phyloP scores from a whole-genome alignment of 2,113 vertebrate genomes.

The Crotalus helleri region DNA sequence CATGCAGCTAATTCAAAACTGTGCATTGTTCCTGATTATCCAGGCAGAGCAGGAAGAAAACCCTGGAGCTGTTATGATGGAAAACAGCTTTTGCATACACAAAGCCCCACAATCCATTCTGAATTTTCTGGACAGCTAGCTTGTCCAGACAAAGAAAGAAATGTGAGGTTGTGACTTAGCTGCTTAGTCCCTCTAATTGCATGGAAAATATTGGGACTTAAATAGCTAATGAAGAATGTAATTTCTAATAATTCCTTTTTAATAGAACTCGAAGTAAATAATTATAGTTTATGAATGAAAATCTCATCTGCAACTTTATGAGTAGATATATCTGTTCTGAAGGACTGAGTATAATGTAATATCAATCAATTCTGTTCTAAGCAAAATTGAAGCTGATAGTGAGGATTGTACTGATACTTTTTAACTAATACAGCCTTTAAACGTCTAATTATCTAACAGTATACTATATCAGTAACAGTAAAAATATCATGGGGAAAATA shows the following conservation, averaged over 20 bases:
- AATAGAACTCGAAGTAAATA: not conserved
- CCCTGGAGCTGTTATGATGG: not conserved
- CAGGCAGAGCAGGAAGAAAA: not conserved
- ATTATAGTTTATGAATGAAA: not conserved
- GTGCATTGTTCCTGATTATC: not conserved
- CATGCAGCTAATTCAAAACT: not conserved
- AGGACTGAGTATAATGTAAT: not conserved
- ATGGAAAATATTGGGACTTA: not conserved
- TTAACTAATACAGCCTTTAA: not conserved
- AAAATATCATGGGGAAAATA: not conserved
- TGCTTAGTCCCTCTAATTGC: not conserved
- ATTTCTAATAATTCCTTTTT: not conserved
- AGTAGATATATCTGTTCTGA: not conserved
- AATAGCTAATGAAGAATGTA: not conserved
- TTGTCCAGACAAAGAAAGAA: not conserved
- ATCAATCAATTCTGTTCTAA: not conserved
- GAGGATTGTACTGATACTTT: not conserved
- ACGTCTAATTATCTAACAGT: not conserved
- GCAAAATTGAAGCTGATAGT: not conserved
- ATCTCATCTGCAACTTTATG: not conserved
- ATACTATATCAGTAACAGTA: not conserved
- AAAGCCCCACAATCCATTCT: not conserved
- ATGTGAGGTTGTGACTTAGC: not conserved
- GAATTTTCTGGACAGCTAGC: not conserved
- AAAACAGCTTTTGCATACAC: not conserved